Base-by-base conservation (phyloP, 2,113 vertebrate species). In the Micromys minutus region DNA sequence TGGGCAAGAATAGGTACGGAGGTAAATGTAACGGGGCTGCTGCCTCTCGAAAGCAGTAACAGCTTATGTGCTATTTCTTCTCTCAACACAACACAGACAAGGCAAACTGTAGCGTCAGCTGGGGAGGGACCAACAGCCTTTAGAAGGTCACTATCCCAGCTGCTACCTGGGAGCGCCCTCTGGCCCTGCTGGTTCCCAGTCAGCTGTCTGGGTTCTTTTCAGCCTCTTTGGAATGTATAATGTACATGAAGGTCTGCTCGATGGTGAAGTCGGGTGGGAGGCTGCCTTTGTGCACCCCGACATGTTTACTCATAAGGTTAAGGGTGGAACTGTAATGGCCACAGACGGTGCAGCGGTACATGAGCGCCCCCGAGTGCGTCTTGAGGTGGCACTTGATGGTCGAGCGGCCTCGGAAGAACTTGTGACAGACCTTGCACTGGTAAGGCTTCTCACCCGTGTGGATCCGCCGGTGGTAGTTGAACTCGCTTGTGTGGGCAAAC, bases 341-440 rank as follows among this genome's bases (percentile, higher is more conserved):
- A 6, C 99, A 99, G 59, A 99, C 98, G 0, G 99, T 99, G 98
- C 99, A 99, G 97, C 99, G 99, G 97, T 99, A 99, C 99, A 99
- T 99, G 69, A 99, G 99, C 0, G 99, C 99, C 2, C 99, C 99
- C 0, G 99, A 99, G 96, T 99, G 99, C 0, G 99, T 99, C 99
- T 99, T 99, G 98, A 99, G 98, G 99, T 99, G 99, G 98, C 99
- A 99, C 98, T 99, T 99, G 98, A 99, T 99, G 97, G 99, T 99
- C 31, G 99, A 99, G 88, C 99, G 99, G 9, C 99, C 99, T 0
- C 99, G 98, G 98, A 99, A 99, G 98, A 99, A 99, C 85, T 99
- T 99, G 98, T 99, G 99, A 72, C 99, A 99, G 65, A 99, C 99
- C 94, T 99, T 99, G 97, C 99, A 99, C 98, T 99, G 99, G 98